phyloP scores from a whole-genome alignment of 2,113 vertebrate species.

The Lagopus leucura region DNA sequence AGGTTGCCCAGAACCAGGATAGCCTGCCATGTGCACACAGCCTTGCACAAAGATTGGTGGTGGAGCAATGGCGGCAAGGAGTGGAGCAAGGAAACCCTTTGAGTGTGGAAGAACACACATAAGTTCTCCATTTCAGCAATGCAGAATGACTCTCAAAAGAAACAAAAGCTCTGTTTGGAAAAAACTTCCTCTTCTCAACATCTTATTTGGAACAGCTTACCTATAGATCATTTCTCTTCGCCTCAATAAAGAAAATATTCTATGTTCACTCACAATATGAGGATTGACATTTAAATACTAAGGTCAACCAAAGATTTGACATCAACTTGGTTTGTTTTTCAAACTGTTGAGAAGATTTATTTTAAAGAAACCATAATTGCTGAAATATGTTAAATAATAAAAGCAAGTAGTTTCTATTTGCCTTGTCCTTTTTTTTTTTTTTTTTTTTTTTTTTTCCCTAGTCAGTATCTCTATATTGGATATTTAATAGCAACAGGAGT shows the following conservation, averaged over 20 bases:
- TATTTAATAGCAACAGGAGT: constrained; percentile 61
- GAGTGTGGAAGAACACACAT: not conserved
- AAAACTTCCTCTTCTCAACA: not conserved
- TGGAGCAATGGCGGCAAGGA: not conserved
- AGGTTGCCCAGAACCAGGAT: not conserved
- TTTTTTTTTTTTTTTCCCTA: not conserved
- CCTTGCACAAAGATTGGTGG: not conserved
- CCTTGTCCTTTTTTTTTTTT: not conserved
- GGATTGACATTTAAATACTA: not conserved
- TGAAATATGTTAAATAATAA: constrained; percentile 42
- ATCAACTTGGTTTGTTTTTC: constrained; percentile 12
- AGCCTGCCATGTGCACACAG: not conserved
- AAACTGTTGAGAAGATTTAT: constrained; percentile 45
- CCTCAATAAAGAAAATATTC: not conserved
- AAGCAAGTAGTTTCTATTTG: constrained; percentile 50
- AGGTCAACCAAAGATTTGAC: not conserved
- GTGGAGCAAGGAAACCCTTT: not conserved
- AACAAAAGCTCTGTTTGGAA: not conserved
- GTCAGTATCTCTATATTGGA: constrained; percentile 31
- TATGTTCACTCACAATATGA: not conserved
- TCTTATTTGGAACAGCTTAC: not conserved
- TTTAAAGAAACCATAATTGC: constrained; percentile 43
- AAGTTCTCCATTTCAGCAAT: not conserved
- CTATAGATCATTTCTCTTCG: not conserved
- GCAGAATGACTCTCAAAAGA: not conserved